Conservation (phyloP, 2,113 vertebrate genomes). For the Ceyx margarethae region DNA sequence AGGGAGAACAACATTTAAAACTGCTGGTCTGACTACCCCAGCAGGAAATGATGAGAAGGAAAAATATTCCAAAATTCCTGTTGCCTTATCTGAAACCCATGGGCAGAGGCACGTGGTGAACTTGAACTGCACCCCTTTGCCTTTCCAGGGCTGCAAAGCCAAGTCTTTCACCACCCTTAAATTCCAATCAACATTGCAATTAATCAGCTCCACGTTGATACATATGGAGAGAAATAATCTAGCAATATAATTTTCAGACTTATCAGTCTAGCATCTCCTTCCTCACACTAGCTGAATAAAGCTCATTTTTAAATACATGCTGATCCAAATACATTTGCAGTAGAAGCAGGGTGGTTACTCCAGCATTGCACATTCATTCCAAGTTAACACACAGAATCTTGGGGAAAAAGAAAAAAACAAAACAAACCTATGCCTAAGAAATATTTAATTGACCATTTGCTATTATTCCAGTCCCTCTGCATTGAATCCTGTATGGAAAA, state of each 20-base stretch:
- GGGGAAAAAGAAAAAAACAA: background rate
- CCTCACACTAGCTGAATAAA: background rate
- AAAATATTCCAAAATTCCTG: background rate
- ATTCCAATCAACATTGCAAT: background rate
- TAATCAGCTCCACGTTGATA: background rate
- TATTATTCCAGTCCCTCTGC: constrained; percentile 14
- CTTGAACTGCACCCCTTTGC: background rate
- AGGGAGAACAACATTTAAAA: background rate
- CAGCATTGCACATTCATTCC: background rate
- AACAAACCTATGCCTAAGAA: constrained; percentile 16
- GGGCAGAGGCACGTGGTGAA: background rate
- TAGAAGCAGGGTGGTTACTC: background rate
- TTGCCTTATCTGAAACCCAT: background rate
- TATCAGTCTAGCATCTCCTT: background rate
- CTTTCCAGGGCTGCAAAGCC: background rate
- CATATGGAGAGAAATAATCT: background rate
- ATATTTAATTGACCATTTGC: constrained; percentile 53
- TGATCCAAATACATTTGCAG: background rate
- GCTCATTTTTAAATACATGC: background rate
- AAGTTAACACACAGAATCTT: background rate
- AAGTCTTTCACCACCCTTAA: background rate
- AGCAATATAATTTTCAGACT: background rate
- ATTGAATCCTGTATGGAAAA: constrained; percentile 41
- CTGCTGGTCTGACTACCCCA: background rate
- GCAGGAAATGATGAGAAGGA: background rate